Percentiles rank a stretch among this genome's conserved stretches.
Evolutionary conservation across 2,888 invertebrate genomes (phyloP).

Genomic region (Limnephilus lunatus): DNA sequence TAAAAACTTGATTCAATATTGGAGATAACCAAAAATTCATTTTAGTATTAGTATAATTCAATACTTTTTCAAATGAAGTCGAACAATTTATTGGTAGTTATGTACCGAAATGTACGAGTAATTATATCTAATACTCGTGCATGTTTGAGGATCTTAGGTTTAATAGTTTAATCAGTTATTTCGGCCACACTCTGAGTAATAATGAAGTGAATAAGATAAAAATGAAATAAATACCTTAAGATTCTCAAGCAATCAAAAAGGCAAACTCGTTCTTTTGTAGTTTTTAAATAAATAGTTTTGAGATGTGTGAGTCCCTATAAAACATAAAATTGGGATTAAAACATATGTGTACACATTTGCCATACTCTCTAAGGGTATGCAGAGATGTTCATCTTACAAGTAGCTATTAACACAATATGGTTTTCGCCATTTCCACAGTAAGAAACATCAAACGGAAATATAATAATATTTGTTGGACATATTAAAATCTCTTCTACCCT

Average conservation of each 20-base stretch:
- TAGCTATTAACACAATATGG: not conserved
- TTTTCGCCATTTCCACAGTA: not conserved
- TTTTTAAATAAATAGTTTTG: constrained; percentile 31
- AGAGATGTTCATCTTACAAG: not conserved
- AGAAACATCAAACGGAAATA: not conserved
- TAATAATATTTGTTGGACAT: not conserved
- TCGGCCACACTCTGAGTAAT: not conserved
- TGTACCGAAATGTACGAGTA: no score
- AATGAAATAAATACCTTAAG: constrained; percentile 34
- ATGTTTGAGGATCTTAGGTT: not conserved
- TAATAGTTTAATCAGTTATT: not conserved
- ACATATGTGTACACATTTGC: not conserved
- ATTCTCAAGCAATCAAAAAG: constrained; percentile 24
- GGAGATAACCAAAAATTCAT: no score
- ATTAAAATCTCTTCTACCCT: not conserved
- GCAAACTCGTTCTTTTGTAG: constrained; percentile 4
- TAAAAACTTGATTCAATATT: not conserved
- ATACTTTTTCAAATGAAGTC: no score
- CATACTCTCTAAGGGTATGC: not conserved
- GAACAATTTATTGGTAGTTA: no score
- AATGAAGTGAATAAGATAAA: constrained; percentile 12
- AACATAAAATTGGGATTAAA: not conserved
- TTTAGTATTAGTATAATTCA: no score
- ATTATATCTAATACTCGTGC: not conserved
- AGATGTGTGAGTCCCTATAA: constrained; percentile 2